Conservation (phyloP, 2,888 invertebrate species). For the Rosalia funebris region DNA sequence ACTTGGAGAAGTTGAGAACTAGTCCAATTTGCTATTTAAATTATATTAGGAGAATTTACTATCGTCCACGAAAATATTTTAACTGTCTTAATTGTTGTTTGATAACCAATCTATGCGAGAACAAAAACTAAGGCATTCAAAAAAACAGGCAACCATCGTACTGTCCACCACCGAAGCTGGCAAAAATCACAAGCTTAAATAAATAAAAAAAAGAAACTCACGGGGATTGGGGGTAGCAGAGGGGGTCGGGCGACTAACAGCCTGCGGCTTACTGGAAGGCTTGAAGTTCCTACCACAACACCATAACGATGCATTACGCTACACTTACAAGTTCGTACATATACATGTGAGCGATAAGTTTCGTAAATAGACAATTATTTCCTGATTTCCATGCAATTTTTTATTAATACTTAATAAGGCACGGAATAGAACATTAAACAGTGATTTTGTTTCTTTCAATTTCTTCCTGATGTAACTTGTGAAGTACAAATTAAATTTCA, state of each 20-base stretch:
- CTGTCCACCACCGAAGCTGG: conserved; percentile 13
- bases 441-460: no score
- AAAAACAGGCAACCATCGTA: not conserved
- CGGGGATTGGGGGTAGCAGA: conserved; percentile 62
- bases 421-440: no score
- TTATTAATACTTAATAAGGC: no score
- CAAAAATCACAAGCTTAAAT: conserved; percentile 10
- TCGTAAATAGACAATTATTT: no score
- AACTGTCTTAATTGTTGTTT: no score
- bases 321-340: conserved; percentile 18
- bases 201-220: conserved; percentile 61
- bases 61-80: no score
- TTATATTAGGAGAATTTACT: no score
- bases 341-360: not conserved
- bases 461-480: no score
- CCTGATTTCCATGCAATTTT: no score
- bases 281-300: conserved; percentile 71
- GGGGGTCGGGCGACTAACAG: conserved; percentile 63
- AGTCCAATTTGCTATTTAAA: no score
- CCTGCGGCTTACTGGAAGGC: conserved; percentile 67
- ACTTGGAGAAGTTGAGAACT: no score
- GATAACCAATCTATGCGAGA: not conserved
- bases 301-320: conserved; percentile 41
- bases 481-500: not conserved
- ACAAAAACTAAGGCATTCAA: no score